Percentiles rank a stretch among this genome's conserved stretches.
Conservation (phyloP, 2,888 invertebrate genomes). For the Conomelus anceps region DNA sequence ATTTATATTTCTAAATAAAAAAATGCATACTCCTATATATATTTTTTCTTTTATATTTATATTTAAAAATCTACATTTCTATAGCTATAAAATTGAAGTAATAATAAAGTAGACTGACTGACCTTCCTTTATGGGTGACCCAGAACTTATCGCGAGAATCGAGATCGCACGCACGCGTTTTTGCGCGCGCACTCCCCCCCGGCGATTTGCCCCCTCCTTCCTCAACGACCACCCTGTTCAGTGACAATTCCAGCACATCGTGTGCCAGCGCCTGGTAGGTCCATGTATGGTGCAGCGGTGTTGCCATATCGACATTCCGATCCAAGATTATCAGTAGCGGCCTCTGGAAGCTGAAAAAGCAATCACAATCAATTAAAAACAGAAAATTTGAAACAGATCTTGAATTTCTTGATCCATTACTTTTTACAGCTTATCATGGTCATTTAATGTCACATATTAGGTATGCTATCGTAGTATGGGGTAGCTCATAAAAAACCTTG, state of each 20-base stretch:
- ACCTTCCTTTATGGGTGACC: slow-evolving; percentile 82
- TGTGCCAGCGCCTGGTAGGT: slow-evolving; percentile 98
- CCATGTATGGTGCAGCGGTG: slow-evolving; percentile 98
- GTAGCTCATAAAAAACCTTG: too few species aligned
- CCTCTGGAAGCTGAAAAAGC: slow-evolving; percentile 76
- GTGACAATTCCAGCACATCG: slow-evolving; percentile 85
- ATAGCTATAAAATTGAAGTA: background rate
- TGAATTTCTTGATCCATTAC: too few species aligned
- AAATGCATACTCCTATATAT: too few species aligned
- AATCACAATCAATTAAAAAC: background rate
- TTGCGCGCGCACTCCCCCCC: slow-evolving; percentile 60
- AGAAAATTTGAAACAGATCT: background rate
- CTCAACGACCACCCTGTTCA: slow-evolving; percentile 70
- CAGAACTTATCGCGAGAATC: slow-evolving; percentile 87
- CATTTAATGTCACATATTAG: too few species aligned
- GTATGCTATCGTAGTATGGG: too few species aligned
- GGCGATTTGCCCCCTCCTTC: slow-evolving; percentile 51
- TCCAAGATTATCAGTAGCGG: slow-evolving; percentile 89
- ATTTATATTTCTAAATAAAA: too few species aligned
- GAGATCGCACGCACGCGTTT: slow-evolving; percentile 83
- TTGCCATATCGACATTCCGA: slow-evolving; percentile 92
- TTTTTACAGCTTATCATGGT: too few species aligned
- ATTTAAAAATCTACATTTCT: too few species aligned
- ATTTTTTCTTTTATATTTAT: too few species aligned
- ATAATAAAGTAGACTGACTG: slow-evolving; percentile 3